Evolutionary conservation across 2,113 vertebrate genomes (phyloP).

Genomic region (Syrrhaptes paradoxus): DNA sequence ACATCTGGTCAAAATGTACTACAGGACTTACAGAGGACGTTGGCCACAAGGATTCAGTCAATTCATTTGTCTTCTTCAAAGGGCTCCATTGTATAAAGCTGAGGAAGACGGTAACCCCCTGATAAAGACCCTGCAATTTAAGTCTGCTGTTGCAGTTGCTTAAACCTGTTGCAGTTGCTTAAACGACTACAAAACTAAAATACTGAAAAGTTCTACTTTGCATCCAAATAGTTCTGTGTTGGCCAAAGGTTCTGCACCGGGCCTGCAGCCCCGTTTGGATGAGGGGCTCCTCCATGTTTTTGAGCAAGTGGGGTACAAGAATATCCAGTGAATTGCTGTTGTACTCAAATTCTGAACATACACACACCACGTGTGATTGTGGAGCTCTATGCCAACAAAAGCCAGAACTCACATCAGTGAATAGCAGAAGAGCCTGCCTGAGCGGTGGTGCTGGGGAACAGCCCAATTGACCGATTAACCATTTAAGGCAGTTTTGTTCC

Average conservation of each 20-base stretch:
- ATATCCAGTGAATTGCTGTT: not conserved
- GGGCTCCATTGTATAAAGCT: constrained; percentile 91
- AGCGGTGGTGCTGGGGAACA: not conserved
- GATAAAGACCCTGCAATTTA: constrained; percentile 13
- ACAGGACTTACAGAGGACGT: constrained; percentile 92
- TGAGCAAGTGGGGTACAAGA: not conserved
- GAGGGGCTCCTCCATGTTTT: constrained; percentile 36
- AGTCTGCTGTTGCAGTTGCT: constrained; percentile 53
- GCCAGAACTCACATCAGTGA: not conserved
- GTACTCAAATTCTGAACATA: not conserved
- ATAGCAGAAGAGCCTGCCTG: constrained; percentile 14
- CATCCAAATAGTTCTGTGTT: constrained; percentile 25
- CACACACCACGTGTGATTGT: not conserved
- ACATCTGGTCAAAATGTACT: constrained; percentile 86
- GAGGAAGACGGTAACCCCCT: not conserved
- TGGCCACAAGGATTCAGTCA: constrained; percentile 92
- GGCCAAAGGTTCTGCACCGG: constrained; percentile 55
- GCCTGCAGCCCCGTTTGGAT: constrained; percentile 10
- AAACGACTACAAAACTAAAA: constrained; percentile 10
- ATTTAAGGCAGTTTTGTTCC: constrained; percentile 15
- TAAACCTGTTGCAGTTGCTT: constrained; percentile 40
- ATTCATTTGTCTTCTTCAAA: constrained; percentile 98
- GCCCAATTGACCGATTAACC: not conserved
- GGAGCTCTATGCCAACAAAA: constrained; percentile 18
- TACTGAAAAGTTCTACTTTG: not conserved